Evolutionary conservation across 30 jellyfish, hydroid and myxozoan species (phyloP), one percentile per base, ranked within the genome.

Genomic region (Aurelia aurita complex sp. Pacific): DNA sequence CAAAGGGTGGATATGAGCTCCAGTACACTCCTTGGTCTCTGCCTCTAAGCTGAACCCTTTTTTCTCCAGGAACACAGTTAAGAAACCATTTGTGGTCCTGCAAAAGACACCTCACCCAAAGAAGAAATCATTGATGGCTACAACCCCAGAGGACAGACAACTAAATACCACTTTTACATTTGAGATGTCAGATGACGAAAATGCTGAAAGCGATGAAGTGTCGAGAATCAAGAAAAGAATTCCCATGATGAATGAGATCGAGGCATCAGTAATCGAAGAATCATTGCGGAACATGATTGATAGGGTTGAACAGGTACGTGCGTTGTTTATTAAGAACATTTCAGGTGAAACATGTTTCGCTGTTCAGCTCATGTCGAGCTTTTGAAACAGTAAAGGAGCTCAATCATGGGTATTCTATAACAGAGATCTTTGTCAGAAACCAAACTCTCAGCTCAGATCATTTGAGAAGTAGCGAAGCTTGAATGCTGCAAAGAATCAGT

Each of bases 221-320:
- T 50, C 17, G 43, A 52, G 29, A 42, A 66, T 77, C 0, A 77
- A 67, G 17, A 32, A 62, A 52, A 74, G 46, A 55, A 46, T 67
- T 36, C 93, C 93, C 2, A 67, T 61, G 69, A 84, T 84, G 87
- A 84, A 84, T 43, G 93, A 23, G 11, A 55, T 84, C n/a, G 93
- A 84, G 66, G 61, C 70, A n/a, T 29, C 81, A 4, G 81, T 84
- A 1, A 83, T 84, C 2, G 93, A 73, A 84, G 87, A 84, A n/a
- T 73, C 93, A 33, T 46, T 84, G 60, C 76, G 72, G 35, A 68
- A 63, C 38, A 61, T 84, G 72, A 60, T 84, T n/a, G 76, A 64
- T 29, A 74, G 87, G 50, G 52, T 84, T 35, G 71, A 71, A 40
- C 15, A 83, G 66, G 92, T 72, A 67, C 14, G 84, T 23, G 55